Evolutionary conservation across 2,888 invertebrate species (phyloP).

Genomic region (Hemaris fuciformis): DNA sequence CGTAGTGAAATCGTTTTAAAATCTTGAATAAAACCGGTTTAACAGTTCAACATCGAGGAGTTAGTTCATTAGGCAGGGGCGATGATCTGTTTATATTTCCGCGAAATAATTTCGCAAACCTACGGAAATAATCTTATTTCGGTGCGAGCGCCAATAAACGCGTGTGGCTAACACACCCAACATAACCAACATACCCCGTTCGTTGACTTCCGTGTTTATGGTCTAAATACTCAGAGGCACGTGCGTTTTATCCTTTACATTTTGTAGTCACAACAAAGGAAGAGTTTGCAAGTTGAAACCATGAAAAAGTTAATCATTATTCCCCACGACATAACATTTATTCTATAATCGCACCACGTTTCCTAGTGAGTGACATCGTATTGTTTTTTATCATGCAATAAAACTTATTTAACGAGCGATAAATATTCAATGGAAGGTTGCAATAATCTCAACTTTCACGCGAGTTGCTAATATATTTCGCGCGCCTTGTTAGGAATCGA

Average conservation of each 20-base stretch:
- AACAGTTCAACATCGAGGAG: conserved; percentile 23
- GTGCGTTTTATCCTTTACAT: conserved; percentile 19
- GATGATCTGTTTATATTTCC: conserved; percentile 36
- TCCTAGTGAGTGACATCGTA: neutral
- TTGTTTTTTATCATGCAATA: conserved; percentile 14
- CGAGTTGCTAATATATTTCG: neutral
- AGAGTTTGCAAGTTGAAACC: neutral
- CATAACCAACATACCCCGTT: conserved; percentile 22
- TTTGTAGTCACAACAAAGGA: neutral
- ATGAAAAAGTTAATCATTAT: conserved; percentile 13
- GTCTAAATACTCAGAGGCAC: conserved; percentile 26
- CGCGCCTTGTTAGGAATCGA: neutral
- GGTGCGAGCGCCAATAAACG: conserved; percentile 13
- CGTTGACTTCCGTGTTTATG: conserved; percentile 35
- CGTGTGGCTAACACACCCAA: conserved; percentile 20
- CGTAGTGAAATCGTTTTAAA: neutral
- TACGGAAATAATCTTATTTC: conserved; percentile 47
- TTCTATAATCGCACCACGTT: neutral
- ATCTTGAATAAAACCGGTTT: neutral
- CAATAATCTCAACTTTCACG: conserved; percentile 11
- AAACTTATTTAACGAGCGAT: conserved; percentile 20
- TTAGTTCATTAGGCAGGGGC: conserved; percentile 45
- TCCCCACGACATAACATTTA: neutral
- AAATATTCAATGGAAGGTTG: conserved; percentile 18
- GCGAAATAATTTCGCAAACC: conserved; percentile 42